Evolutionary conservation across 2,113 vertebrate species (phyloP), one percentile per base, ranked within the genome.

Genomic region (Uria lomvia): DNA sequence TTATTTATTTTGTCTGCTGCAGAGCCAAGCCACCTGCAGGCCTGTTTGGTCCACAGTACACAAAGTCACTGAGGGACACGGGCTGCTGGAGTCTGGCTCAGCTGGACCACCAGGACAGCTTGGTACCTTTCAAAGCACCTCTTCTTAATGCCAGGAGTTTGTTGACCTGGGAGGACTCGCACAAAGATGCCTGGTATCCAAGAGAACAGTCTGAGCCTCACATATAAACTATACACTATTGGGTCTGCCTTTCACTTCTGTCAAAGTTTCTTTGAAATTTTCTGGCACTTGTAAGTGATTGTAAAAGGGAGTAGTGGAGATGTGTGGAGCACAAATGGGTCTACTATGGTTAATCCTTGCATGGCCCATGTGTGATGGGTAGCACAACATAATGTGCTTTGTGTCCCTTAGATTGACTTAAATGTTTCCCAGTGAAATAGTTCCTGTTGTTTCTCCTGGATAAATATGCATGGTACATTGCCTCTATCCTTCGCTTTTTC

Each of bases 151-250:
- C 30, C 8, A 1, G 4, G 59, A 29, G 20, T 77, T 52, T 52
- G n/a, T 43, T 52, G 34, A 26, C 49, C 8, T 38, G 36, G 26
- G 26, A 36, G 49, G 36, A 38, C 22, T n/a, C 1, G 0, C 27
- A 3, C 9, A n/a, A 21, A 50, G 45, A 27, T 30, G 43, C 43
- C 30, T 47, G 22, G 16, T 30, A 50, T 11, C 32, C 50, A 45
- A 19, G 36, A 56, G 59, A 49, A 68, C 32, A 43, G 6, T 38
- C 36, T 23, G 49, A 70, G 36, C n/a, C 24, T 70, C 0, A 0
- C 1, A 1, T 42, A 34, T 45, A 58, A n/a, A 21, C 29, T 9
- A 4, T 9, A 14, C 6, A 1, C 19, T 55, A 3, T 5, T 24
- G 26, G 7, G 17, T 53, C 21, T 49, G 66, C 11, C 47, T 49